Evolutionary conservation across 2,113 vertebrate species (phyloP).

Genomic region (Riparia riparia): DNA sequence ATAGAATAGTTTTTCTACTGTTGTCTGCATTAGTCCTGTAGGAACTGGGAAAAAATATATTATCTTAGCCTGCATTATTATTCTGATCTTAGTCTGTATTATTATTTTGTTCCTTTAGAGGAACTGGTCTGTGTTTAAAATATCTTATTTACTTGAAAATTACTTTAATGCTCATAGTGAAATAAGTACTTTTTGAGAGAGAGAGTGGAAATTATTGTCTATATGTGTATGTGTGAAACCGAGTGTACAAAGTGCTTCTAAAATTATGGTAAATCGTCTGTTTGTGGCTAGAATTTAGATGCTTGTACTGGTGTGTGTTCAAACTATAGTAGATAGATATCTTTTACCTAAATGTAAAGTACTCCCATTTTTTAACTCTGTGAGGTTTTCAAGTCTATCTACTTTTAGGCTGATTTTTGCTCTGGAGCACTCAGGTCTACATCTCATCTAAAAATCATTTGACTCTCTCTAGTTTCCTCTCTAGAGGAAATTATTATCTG

Average conservation of each 20-base stretch:
- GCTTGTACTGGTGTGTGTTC: neutral
- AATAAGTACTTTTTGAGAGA: neutral
- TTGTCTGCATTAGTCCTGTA: neutral
- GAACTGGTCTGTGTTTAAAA: neutral
- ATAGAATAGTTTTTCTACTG: neutral
- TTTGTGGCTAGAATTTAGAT: neutral
- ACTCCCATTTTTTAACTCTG: neutral
- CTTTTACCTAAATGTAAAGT: neutral
- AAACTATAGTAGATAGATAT: neutral
- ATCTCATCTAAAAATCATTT: slow-evolving; percentile 13
- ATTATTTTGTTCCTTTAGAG: neutral
- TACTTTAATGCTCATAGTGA: neutral
- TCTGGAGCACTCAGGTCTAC: neutral
- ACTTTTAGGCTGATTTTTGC: neutral
- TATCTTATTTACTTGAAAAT: neutral
- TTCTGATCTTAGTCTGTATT: neutral
- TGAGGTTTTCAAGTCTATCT: neutral
- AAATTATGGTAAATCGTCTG: neutral
- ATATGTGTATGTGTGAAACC: neutral
- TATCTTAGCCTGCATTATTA: neutral
- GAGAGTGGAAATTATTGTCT: neutral
- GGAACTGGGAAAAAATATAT: neutral
- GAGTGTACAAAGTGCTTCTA: neutral
- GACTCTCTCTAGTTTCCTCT: neutral
- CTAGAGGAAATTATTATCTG: too few species aligned